Percentiles rank a stretch among this genome's conserved stretches.
Evolutionary conservation across 1,140 invertebrate genomes (phyloP).

Genomic region (Thaumetopoea pityocampa): DNA sequence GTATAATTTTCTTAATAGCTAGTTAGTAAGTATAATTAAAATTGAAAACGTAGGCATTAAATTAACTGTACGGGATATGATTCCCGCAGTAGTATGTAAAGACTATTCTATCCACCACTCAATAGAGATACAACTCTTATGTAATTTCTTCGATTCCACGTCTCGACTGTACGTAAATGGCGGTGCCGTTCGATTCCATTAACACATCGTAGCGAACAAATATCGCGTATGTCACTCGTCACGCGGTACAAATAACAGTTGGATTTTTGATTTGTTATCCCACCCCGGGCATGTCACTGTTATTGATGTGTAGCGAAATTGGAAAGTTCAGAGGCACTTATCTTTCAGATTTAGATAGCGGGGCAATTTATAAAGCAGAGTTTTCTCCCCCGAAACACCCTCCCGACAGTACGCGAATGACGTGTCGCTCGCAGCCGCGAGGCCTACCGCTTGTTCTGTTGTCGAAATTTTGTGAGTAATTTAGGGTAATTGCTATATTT

Average conservation of each 20-base stretch:
- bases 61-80: too few species aligned
- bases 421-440: slow-evolving; percentile 11
- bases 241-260: slow-evolving; percentile 33
- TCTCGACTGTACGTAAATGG: slow-evolving; percentile 3
- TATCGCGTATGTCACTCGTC: slow-evolving; percentile 31
- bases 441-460: too few species aligned
- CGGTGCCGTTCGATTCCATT: slow-evolving; percentile 13
- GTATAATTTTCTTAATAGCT: too few species aligned
- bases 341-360: slow-evolving; percentile 72
- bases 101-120: too few species aligned
- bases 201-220: slow-evolving; percentile 5
- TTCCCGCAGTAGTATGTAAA: too few species aligned
- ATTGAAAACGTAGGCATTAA: too few species aligned
- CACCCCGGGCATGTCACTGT: slow-evolving; percentile 51
- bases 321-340: slow-evolving; percentile 71
- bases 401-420: slow-evolving; percentile 37
- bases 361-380: slow-evolving; percentile 68
- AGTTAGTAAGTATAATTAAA: too few species aligned
- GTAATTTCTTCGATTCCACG: background rate
- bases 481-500: too few species aligned
- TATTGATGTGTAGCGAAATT: slow-evolving; percentile 74
- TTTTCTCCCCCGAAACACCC: slow-evolving; percentile 55
- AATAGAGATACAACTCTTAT: too few species aligned
- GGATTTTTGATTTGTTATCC: slow-evolving; percentile 68
- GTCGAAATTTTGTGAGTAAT: too few species aligned